Evolutionary conservation across 2,888 invertebrate species (phyloP).

Genomic region (Campoplex nolae): DNA sequence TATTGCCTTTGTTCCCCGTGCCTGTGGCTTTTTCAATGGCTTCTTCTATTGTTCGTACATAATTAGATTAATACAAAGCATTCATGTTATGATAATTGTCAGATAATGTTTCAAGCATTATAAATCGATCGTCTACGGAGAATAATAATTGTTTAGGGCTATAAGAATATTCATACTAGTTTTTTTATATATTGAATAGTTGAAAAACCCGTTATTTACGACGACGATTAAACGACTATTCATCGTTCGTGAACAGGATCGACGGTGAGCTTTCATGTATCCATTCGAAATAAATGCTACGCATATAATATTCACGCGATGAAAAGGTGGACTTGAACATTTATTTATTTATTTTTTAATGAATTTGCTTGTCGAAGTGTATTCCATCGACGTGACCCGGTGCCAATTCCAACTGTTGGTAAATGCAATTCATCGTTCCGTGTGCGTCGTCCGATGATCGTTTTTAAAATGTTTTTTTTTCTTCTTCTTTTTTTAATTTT

Average conservation of each 20-base stretch:
- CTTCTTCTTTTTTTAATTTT: slow-evolving; percentile 41
- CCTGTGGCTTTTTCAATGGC: background rate
- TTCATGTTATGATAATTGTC: background rate
- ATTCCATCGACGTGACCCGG: slow-evolving; percentile 30
- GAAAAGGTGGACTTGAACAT: slow-evolving; percentile 27
- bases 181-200: background rate
- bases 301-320: slow-evolving; percentile 9
- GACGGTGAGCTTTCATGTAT: slow-evolving; percentile 10
- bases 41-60: background rate
- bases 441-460: slow-evolving; percentile 55
- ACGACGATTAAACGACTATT: background rate
- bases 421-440: slow-evolving; percentile 47
- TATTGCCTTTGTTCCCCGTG: slow-evolving; percentile 29
- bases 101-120: background rate
- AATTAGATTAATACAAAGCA: background rate
- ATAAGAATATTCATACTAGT: background rate
- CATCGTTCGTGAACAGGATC: background rate
- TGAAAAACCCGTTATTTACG: background rate
- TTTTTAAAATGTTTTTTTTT: slow-evolving; percentile 11
- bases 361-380: slow-evolving; percentile 42
- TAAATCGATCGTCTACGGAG: background rate
- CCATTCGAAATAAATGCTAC: slow-evolving; percentile 50
- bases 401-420: slow-evolving; percentile 45
- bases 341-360: background rate
- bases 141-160: background rate